phyloP scores from a whole-genome alignment of 2,797 vertebrate genomes.

The Crenichthys baileyi region DNA sequence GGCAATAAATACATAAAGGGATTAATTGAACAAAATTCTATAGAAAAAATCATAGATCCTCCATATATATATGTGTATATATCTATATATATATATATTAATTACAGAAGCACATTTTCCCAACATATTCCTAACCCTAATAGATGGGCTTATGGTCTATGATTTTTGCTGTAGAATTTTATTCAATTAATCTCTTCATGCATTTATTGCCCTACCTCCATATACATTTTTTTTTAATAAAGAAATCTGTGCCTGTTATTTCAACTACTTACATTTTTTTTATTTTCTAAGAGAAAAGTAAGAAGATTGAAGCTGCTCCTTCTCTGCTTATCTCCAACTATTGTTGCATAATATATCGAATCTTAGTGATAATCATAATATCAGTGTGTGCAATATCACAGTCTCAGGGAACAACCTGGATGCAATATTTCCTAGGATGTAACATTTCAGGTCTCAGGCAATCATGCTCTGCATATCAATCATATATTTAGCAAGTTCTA shows the following conservation, averaged over 20 bases:
- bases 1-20: constrained; percentile 24
- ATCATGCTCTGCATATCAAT: neutral
- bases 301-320: neutral
- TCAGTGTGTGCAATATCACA: neutral
- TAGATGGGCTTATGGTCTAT: constrained; percentile 21
- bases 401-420: neutral
- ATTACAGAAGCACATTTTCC: too few species aligned
- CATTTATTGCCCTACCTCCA: constrained; percentile 26
- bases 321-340: neutral
- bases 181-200: constrained; percentile 26
- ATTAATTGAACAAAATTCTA: constrained; percentile 20
- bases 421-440: neutral
- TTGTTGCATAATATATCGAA: neutral
- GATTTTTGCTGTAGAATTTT: constrained; percentile 34
- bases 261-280: neutral
- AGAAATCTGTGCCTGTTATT: neutral
- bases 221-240: neutral
- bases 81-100: too few species aligned
- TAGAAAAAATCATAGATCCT: constrained; percentile 45
- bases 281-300: neutral
- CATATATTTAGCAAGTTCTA: neutral
- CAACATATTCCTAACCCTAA: too few species aligned
- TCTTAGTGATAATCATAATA: neutral
- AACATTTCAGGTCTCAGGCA: neutral
- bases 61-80: too few species aligned